Evolutionary conservation across 1,140 invertebrate species (phyloP).

Genomic region (Carposina sasakii): DNA sequence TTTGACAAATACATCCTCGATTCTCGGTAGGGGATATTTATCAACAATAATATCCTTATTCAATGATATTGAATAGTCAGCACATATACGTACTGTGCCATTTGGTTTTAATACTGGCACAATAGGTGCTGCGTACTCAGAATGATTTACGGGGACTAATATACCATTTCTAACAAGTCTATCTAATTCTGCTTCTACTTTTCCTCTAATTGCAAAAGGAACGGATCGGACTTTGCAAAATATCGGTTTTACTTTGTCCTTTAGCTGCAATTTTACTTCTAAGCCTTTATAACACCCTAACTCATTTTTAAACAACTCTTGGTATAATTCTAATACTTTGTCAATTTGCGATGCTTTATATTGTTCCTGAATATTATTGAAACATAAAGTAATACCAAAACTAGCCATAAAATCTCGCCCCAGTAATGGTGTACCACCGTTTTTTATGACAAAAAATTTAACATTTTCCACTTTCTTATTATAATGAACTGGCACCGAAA

Average conservation of each 20-base stretch:
- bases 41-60: background rate
- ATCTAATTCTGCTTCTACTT: background rate
- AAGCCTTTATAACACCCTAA: background rate
- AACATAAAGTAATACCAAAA: background rate
- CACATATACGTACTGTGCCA: background rate
- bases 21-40: background rate
- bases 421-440: background rate
- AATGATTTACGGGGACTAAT: background rate
- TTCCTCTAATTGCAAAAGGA: background rate
- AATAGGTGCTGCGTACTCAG: background rate
- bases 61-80: too few relatives aligned
- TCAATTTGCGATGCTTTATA: background rate
- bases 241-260: background rate
- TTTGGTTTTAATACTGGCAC: background rate
- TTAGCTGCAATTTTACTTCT: background rate
- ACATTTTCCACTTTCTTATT: background rate
- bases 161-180: background rate
- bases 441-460: background rate
- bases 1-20: background rate
- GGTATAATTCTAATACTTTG: too few relatives aligned
- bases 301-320: background rate
- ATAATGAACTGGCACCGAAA: background rate
- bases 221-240: background rate
- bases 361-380: background rate
- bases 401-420: background rate